Conservation (phyloP, 2,797 vertebrate species). For the Myiotriccus ornatus region DNA sequence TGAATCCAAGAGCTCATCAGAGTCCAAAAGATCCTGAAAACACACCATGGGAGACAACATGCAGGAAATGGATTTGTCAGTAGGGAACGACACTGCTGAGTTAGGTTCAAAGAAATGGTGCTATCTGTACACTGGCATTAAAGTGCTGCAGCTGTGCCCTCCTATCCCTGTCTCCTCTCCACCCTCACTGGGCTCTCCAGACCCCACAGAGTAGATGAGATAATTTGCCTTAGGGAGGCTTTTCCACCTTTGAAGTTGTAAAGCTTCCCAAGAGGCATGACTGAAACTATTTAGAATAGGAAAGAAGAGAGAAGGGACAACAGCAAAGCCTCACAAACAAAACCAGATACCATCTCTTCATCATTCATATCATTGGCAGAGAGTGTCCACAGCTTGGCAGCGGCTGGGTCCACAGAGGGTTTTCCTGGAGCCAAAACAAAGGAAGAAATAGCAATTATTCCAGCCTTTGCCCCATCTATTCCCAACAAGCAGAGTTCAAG, state of each 20-base stretch:
- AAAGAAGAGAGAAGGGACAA: background rate
- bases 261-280: background rate
- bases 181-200: background rate
- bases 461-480: background rate
- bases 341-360: conserved; percentile 79
- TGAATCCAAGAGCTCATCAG: conserved; percentile 89
- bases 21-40: conserved; percentile 90
- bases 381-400: conserved; percentile 89
- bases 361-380: conserved; percentile 91
- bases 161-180: background rate
- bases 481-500: background rate
- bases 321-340: background rate
- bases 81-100: background rate
- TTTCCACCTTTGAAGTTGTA: background rate
- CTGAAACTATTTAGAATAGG: background rate
- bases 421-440: conserved; percentile 75
- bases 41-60: background rate
- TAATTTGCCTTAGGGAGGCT: background rate
- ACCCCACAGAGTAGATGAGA: background rate
- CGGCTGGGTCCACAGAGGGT: conserved; percentile 82
- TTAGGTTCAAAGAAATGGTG: background rate
- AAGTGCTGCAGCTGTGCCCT: background rate
- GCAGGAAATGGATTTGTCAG: background rate
- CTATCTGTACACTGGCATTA: background rate
- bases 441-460: background rate